Percentiles rank a stretch among this genome's conserved stretches.
Conservation (phyloP, 2,113 vertebrate genomes). For the Eurystomus gularis region DNA sequence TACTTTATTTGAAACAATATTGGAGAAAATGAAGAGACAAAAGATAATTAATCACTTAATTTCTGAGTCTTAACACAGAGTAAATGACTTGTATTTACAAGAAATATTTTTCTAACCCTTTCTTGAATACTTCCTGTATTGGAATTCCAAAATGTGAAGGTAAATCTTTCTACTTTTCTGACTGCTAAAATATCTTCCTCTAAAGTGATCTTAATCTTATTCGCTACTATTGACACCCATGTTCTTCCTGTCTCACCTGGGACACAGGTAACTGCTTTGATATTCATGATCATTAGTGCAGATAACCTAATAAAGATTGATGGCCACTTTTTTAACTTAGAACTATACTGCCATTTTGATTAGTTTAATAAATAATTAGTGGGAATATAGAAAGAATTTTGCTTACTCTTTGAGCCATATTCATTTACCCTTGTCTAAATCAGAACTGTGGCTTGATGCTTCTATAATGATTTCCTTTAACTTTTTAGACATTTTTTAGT, state of each 20-base stretch:
- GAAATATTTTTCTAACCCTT: background rate
- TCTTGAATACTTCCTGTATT: background rate
- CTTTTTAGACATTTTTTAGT: background rate
- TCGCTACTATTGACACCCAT: background rate
- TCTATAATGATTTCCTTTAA: background rate
- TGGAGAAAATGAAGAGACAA: background rate
- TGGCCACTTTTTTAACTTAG: background rate
- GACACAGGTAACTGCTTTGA: background rate
- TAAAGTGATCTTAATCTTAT: background rate
- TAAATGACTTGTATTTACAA: background rate
- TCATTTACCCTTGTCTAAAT: background rate
- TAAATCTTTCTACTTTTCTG: background rate
- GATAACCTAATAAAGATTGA: background rate
- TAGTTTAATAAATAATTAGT: background rate
- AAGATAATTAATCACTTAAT: background rate
- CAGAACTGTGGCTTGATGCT: background rate
- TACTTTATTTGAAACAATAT: background rate
- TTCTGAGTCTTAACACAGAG: background rate
- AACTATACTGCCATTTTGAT: background rate
- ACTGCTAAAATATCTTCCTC: background rate
- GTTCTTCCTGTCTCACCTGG: background rate
- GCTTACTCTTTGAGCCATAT: background rate
- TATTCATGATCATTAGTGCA: background rate
- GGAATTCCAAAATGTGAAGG: background rate
- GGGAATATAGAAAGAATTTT: background rate